Evolutionary conservation across 2,888 invertebrate species (phyloP).

Genomic region (Agapostemon virescens): DNA sequence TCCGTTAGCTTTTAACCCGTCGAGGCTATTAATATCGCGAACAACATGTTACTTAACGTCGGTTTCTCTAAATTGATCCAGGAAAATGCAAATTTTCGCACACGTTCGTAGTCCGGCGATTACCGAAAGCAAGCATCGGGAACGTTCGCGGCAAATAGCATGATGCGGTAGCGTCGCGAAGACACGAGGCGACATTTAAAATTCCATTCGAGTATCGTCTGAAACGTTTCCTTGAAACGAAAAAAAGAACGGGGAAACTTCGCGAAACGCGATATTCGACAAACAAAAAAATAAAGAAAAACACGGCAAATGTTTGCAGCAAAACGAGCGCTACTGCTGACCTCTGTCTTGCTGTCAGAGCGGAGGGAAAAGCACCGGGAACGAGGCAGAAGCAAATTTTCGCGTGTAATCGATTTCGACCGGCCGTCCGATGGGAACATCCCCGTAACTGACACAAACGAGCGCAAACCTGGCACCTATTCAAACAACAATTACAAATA

Average conservation of each 20-base stretch:
- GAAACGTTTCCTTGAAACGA: background rate
- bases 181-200: background rate
- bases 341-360: background rate
- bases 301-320: background rate
- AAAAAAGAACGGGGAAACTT: background rate
- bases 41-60: background rate
- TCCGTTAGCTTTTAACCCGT: background rate
- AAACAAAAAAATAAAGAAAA: background rate
- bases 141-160: background rate
- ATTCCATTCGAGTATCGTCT: background rate
- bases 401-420: constrained; percentile 52
- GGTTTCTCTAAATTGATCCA: background rate
- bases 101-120: background rate
- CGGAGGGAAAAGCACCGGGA: background rate
- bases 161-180: constrained; percentile 1
- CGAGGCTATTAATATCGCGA: background rate
- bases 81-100: background rate
- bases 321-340: background rate
- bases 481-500: constrained; percentile 69
- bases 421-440: constrained; percentile 36
- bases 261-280: background rate
- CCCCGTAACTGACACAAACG: constrained; percentile 47
- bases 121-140: background rate
- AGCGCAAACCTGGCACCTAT: constrained; percentile 61
- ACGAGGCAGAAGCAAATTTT: background rate